phyloP scores from a whole-genome alignment of 2,797 vertebrate species.

The Galaxias olidus region DNA sequence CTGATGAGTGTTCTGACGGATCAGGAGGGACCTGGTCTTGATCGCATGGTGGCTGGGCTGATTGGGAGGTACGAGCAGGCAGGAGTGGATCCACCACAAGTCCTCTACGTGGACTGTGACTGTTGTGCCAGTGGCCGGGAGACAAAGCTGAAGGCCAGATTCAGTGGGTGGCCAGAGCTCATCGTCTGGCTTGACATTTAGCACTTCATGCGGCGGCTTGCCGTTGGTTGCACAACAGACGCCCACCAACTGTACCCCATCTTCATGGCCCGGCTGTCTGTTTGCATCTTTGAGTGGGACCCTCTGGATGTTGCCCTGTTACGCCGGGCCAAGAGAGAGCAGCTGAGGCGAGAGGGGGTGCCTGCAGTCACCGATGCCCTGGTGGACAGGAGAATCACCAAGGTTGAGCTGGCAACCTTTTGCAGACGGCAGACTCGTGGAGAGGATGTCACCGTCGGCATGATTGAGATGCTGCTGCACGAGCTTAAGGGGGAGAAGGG shows the following conservation, averaged over 20 bases:
- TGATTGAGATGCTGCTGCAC: conserved; percentile 14
- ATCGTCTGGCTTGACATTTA: not conserved
- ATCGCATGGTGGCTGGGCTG: conserved; percentile 6
- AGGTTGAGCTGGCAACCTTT: too few species aligned
- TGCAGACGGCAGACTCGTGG: too few species aligned
- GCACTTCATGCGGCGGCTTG: conserved; percentile 28
- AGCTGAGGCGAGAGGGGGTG: too few species aligned
- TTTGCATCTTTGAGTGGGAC: too few species aligned
- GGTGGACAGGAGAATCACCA: too few species aligned
- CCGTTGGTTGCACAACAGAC: conserved; percentile 23
- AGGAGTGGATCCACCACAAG: not conserved
- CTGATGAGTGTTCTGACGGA: conserved; percentile 18
- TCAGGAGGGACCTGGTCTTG: conserved; percentile 14
- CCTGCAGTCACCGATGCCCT: too few species aligned
- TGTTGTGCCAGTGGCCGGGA: conserved; percentile 5
- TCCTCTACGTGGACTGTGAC: conserved; percentile 25
- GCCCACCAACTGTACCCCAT: conserved; percentile 22
- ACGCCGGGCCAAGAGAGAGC: too few species aligned
- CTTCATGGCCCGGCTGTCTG: too few species aligned
- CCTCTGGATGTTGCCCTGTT: too few species aligned
- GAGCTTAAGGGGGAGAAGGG: conserved; percentile 20
- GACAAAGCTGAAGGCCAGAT: conserved; percentile 6
- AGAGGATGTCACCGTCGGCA: too few species aligned
- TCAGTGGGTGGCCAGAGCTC: conserved; percentile 21
- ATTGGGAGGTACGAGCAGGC: not conserved